Conservation (phyloP, 2,888 invertebrate species). For the Lasioglossum vierecki region DNA sequence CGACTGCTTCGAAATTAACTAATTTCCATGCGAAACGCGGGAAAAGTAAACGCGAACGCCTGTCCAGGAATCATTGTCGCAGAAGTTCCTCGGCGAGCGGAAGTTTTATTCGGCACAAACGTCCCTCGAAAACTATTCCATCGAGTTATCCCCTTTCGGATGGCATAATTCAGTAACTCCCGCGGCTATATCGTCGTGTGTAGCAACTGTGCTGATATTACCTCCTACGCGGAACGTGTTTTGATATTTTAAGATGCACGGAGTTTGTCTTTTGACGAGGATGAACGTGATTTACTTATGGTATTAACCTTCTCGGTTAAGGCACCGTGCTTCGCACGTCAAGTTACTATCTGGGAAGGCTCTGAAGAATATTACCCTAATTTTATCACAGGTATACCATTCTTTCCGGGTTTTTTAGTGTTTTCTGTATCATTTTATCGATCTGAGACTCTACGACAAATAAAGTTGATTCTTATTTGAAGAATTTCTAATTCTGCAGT, state of each 20-base stretch:
- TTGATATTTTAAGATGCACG: neutral
- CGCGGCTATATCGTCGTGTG: neutral
- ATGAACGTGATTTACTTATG: neutral
- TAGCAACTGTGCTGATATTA: neutral
- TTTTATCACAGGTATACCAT: too few relatives aligned
- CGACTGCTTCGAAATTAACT: slow-evolving; percentile 28
- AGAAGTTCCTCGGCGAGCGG: neutral
- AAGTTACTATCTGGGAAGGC: too few relatives aligned
- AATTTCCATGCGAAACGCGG: neutral
- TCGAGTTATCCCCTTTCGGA: slow-evolving; percentile 3
- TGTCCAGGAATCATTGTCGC: neutral
- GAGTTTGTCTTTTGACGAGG: neutral
- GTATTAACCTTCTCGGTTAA: neutral
- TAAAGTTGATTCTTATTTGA: too few relatives aligned
- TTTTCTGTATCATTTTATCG: too few relatives aligned
- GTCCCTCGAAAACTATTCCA: neutral
- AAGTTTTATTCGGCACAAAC: neutral
- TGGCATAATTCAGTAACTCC: neutral
- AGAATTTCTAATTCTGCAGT: neutral
- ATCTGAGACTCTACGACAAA: too few relatives aligned
- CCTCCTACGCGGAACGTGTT: neutral
- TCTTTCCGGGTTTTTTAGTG: too few relatives aligned
- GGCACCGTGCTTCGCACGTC: too few relatives aligned
- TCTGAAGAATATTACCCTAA: too few relatives aligned
- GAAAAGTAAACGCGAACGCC: neutral